Conservation (phyloP, 2,797 vertebrate genomes). For the Varecia variegata region DNA sequence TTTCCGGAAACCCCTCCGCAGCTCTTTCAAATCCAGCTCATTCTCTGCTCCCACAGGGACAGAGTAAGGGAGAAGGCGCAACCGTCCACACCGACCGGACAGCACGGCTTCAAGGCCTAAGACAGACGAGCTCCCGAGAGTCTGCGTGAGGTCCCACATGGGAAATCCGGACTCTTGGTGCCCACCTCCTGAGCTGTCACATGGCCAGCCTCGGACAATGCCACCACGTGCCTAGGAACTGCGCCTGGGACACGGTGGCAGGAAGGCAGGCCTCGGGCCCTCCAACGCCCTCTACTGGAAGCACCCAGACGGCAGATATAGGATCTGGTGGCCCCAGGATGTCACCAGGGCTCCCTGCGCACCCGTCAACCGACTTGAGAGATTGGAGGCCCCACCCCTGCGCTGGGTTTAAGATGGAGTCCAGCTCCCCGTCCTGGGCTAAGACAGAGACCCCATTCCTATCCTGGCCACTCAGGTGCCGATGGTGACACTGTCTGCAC, state of each 20-base stretch:
- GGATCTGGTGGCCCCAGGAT: background rate
- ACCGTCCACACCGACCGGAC: background rate
- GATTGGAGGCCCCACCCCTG: no score
- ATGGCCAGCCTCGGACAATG: background rate
- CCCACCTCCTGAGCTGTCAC: background rate
- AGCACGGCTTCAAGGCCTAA: background rate
- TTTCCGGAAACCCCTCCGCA: background rate
- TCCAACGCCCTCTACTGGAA: background rate
- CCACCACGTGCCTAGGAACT: background rate
- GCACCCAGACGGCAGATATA: no score
- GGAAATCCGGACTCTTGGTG: background rate
- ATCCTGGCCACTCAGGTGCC: background rate
- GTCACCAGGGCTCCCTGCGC: background rate
- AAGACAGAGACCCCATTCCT: background rate
- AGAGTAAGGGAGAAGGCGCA: background rate
- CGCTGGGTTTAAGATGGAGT: background rate
- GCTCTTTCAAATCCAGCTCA: background rate
- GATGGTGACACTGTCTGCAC: rapidly evolving
- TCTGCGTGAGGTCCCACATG: background rate
- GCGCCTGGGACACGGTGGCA: background rate
- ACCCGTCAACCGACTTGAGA: background rate
- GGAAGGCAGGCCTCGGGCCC: background rate
- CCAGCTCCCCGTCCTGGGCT: no score
- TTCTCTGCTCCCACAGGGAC: background rate
- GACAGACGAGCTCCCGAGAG: no score